A percentile compares a stretch with the other conserved stretches of the same genome.
phyloP scores from a whole-genome alignment of 2,888 invertebrate genomes.

The Diplazon laetatorius region DNA sequence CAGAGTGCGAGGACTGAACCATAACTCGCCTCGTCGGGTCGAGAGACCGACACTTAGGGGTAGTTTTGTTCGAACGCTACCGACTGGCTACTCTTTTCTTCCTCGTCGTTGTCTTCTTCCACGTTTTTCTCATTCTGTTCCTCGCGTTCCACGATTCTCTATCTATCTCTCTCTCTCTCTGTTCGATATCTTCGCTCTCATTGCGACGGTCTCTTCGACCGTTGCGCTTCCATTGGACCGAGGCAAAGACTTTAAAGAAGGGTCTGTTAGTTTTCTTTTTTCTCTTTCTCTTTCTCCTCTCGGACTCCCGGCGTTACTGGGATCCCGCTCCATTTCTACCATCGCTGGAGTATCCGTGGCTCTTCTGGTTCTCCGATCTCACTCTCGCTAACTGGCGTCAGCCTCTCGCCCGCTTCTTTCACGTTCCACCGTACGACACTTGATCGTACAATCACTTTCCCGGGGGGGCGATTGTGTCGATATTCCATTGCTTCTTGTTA shows the following conservation, averaged over 20 bases:
- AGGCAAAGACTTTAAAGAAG: conserved; percentile 46
- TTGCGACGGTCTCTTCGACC: conserved; percentile 43
- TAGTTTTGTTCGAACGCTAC: conserved; percentile 50
- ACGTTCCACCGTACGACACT: not conserved
- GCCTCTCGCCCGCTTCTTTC: not conserved
- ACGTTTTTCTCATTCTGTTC: conserved; percentile 8
- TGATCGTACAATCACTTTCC: conserved; percentile 36
- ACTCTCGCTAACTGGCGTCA: conserved; percentile 27
- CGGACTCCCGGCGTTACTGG: conserved; percentile 6
- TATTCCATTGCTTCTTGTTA: conserved; percentile 11
- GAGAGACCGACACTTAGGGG: conserved; percentile 63
- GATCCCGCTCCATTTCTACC: conserved; percentile 27
- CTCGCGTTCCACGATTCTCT: conserved; percentile 17
- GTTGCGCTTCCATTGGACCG: conserved; percentile 46
- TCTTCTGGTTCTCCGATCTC: conserved; percentile 20
- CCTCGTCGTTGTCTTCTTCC: not conserved
- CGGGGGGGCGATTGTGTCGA: conserved; percentile 17
- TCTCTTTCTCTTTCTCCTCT: conserved; percentile 3
- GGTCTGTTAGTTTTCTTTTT: conserved; percentile 24
- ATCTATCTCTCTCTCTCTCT: too few relatives aligned
- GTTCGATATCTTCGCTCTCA: not conserved
- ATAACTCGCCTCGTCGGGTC: conserved; percentile 58
- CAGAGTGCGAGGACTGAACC: conserved; percentile 29
- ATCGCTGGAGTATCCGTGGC: conserved; percentile 7
- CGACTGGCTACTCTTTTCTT: conserved; percentile 3